These are phyloP conservation scores for Ernsta delagoae DNA, from an alignment of 2,888 invertebrate species.

Conservation along the genomic window DNA sequence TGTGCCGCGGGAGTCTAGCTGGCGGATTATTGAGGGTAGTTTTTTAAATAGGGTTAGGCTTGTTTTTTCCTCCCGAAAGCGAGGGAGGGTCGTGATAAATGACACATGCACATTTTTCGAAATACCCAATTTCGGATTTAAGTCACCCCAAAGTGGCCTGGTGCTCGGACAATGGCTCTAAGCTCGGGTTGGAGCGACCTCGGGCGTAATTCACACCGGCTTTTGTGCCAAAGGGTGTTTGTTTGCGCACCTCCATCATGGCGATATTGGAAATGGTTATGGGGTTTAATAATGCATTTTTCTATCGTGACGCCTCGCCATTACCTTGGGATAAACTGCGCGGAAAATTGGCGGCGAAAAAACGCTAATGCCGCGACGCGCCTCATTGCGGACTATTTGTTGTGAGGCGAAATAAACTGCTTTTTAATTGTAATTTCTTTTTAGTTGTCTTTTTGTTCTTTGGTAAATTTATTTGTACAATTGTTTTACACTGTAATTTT, in stretches of 20 bases:
- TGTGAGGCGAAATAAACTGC: constrained; percentile 13
- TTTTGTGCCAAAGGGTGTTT: constrained; percentile 60
- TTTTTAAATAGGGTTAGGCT: constrained; percentile 83
- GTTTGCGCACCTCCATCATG: constrained; percentile 57
- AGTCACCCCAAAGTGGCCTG: constrained; percentile 85
- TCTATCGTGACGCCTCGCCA: constrained; percentile 61
- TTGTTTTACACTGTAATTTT: not conserved
- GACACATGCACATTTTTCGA: constrained; percentile 86
- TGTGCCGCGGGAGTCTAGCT: constrained; percentile 69
- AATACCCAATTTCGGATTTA: constrained; percentile 86
- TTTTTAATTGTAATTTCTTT: constrained; percentile 10
- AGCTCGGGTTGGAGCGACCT: constrained; percentile 55
- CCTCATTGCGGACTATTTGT: constrained; percentile 32
- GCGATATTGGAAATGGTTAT: constrained; percentile 69
- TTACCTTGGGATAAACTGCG: constrained; percentile 69
- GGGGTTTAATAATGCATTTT: constrained; percentile 77
- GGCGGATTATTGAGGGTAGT: constrained; percentile 78
- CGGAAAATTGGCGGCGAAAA: constrained; percentile 69
- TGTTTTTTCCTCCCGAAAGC: constrained; percentile 67
- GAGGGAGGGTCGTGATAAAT: constrained; percentile 83
- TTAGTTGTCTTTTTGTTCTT: not conserved
- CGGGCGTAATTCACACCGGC: constrained; percentile 75
- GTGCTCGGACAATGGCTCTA: constrained; percentile 72
- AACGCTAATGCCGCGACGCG: constrained; percentile 55
- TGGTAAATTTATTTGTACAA: not conserved